phyloP scores from a whole-genome alignment of 2,888 invertebrate species.

The Micoletzkya japonica region DNA sequence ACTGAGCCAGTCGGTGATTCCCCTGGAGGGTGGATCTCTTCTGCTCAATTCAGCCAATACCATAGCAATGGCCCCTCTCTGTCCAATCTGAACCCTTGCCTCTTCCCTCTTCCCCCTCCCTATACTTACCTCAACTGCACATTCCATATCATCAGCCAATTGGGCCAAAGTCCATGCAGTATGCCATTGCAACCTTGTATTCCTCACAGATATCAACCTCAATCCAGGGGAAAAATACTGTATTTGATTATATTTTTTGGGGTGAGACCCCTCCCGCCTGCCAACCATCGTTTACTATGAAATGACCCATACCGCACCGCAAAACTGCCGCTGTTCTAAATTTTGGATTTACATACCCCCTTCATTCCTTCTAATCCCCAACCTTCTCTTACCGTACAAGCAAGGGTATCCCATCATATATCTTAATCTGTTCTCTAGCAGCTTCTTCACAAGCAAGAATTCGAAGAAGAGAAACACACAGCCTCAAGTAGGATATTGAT shows the following conservation, averaged over 20 bases:
- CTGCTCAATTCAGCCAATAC: conserved; percentile 59
- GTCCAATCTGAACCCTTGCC: conserved; percentile 45
- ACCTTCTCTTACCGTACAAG: conserved; percentile 35
- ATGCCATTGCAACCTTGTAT: conserved; percentile 66
- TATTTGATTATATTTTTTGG: conserved; percentile 21
- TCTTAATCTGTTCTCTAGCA: conserved; percentile 47
- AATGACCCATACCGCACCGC: too few species aligned
- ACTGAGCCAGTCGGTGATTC: conserved; percentile 44
- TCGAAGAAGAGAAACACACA: conserved; percentile 46
- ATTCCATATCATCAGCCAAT: conserved; percentile 65
- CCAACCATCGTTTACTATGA: too few species aligned
- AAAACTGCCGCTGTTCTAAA: too few species aligned
- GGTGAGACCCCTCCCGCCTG: too few species aligned
- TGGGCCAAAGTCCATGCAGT: conserved; percentile 67
- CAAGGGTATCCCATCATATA: conserved; percentile 49
- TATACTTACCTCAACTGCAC: conserved; percentile 63
- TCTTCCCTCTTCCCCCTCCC: not conserved
- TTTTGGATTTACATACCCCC: too few species aligned
- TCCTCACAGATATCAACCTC: conserved; percentile 65
- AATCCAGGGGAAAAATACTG: too few species aligned
- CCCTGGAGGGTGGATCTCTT: conserved; percentile 37
- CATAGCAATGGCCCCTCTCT: conserved; percentile 66
- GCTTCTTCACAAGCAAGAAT: conserved; percentile 47
- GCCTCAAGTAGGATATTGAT: conserved; percentile 34
- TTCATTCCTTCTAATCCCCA: too few species aligned